phyloP scores from a whole-genome alignment of 2,888 invertebrate species.

The Syrista parreyssii region DNA sequence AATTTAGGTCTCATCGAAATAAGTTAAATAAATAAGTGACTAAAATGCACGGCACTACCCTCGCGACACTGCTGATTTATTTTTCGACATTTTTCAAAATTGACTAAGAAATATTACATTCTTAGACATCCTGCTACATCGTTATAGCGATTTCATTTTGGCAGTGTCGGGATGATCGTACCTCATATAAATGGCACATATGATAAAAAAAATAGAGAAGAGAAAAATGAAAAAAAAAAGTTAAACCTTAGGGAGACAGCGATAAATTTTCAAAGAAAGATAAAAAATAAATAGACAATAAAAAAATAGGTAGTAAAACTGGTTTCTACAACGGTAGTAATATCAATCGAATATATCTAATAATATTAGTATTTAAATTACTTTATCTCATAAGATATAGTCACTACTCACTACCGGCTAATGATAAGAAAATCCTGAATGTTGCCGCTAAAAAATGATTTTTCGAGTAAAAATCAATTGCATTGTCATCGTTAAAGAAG shows the following conservation, averaged over 20 bases:
- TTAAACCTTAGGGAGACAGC: slow-evolving; percentile 5
- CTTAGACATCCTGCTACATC: no score
- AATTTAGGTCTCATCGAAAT: slow-evolving; percentile 20
- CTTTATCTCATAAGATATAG: slow-evolving; percentile 35
- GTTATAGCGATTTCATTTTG: no score
- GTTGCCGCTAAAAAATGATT: no score
- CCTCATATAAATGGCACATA: slow-evolving; percentile 21
- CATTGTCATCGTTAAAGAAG: no score
- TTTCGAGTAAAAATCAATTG: no score
- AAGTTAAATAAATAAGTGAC: slow-evolving; percentile 29
- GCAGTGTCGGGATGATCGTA: no score
- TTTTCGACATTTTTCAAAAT: slow-evolving; percentile 1
- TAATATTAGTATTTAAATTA: slow-evolving; percentile 35
- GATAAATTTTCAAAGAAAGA: slow-evolving; percentile 3
- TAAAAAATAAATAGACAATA: slow-evolving; percentile 19
- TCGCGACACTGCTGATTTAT: background rate
- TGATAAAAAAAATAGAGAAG: background rate
- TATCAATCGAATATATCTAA: slow-evolving; percentile 34
- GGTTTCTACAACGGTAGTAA: slow-evolving; percentile 25
- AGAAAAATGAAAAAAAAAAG: background rate
- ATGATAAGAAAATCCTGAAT: slow-evolving; percentile 8
- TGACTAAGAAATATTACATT: no score
- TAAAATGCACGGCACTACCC: slow-evolving; percentile 24
- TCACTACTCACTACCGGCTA: slow-evolving; percentile 38
- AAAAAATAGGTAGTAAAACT: slow-evolving; percentile 16